Conservation (phyloP, 2,797 vertebrate genomes). For the Hyperoplus lanceolatus region DNA sequence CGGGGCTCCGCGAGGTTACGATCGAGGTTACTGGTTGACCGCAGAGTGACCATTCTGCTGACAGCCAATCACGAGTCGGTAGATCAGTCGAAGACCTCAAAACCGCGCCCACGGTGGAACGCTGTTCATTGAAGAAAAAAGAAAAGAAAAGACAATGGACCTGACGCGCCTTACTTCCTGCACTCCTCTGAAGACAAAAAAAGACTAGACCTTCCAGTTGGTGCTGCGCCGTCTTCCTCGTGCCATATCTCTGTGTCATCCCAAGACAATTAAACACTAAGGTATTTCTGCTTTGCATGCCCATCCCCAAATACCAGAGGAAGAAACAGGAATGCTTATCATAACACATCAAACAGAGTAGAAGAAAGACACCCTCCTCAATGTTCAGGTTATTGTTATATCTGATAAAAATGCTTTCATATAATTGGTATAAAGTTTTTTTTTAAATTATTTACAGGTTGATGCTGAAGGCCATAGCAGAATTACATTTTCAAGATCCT, state of each 20-base stretch:
- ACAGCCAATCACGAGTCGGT: conserved; percentile 60
- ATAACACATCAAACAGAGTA: not conserved
- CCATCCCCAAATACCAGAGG: conserved; percentile 60
- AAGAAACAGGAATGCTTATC: conserved; percentile 11
- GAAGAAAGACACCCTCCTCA: not conserved
- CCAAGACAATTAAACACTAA: conserved; percentile 35
- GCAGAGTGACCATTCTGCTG: conserved; percentile 24
- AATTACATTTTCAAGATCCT: not conserved
- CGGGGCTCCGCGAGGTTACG: conserved; percentile 51
- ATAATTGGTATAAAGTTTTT: not conserved
- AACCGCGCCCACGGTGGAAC: conserved; percentile 48
- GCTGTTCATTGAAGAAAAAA: conserved; percentile 54
- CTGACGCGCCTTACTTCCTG: conserved; percentile 22
- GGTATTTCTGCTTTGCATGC: conserved; percentile 44
- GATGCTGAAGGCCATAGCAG: not conserved
- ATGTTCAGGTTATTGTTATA: not conserved
- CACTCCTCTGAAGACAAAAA: conserved; percentile 46
- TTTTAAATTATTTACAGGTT: not conserved
- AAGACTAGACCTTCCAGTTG: conserved; percentile 76
- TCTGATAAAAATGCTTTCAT: not conserved
- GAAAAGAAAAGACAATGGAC: conserved; percentile 10
- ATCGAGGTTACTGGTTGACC: conserved; percentile 65
- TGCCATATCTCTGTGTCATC: conserved; percentile 35
- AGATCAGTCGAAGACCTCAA: not conserved
- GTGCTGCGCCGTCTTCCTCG: conserved; percentile 47